Percentiles rank a stretch among this genome's conserved stretches.
Conservation (phyloP, 2,113 vertebrate genomes). For the Romanogobio albipinnatus region DNA sequence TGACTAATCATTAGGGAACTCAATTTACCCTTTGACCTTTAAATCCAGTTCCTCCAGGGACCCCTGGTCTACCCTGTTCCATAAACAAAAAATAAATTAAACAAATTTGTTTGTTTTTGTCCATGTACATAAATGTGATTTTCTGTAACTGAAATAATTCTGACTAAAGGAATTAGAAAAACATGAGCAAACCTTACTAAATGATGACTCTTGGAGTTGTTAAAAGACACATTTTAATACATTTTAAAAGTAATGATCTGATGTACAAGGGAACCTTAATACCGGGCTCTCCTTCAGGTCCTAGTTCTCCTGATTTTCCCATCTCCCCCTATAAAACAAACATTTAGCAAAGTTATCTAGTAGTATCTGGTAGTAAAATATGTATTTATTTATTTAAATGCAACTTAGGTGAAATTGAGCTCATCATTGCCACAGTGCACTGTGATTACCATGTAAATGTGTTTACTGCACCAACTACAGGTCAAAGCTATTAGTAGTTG, state of each 20-base stretch:
- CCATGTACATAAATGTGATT: background rate
- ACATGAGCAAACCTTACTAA: background rate
- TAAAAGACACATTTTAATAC: background rate
- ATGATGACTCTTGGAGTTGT: background rate
- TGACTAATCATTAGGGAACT: background rate
- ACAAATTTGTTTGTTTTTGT: too few relatives aligned
- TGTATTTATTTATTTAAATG: too few relatives aligned
- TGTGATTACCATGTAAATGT: background rate
- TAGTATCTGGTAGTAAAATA: background rate
- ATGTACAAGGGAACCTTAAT: conserved; percentile 78
- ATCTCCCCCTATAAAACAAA: conserved; percentile 71
- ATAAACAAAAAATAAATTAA: conserved; percentile 4
- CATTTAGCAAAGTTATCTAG: background rate
- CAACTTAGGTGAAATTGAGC: background rate
- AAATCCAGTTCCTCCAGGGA: conserved; percentile 62
- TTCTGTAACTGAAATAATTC: background rate
- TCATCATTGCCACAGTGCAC: background rate
- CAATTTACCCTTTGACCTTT: conserved; percentile 74
- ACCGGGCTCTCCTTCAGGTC: conserved; percentile 78
- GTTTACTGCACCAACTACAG: background rate
- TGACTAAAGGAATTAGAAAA: background rate
- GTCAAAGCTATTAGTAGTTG: background rate
- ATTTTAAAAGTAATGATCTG: conserved; percentile 56
- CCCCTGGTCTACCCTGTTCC: conserved; percentile 70
- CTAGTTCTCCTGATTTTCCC: conserved; percentile 73